Base-by-base conservation (phyloP, 2,113 vertebrate genomes). In the Saguinus midas region DNA sequence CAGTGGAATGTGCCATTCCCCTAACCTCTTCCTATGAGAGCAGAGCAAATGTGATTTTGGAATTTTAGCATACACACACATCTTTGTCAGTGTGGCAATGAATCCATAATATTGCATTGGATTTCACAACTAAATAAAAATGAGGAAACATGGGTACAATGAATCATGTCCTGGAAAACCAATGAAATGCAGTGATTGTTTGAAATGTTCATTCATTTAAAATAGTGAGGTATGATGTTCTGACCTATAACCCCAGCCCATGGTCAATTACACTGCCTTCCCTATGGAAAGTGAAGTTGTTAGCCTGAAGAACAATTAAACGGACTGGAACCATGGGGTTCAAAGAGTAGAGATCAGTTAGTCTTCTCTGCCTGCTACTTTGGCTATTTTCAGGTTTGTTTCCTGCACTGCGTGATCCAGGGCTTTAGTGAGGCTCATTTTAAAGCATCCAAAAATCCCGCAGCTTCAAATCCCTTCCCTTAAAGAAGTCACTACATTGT, bases 371-470 rank as follows among this genome's bases (percentile, higher is more conserved):
- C 6, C 43, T 85, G n/a, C 16, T 86, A 32, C 40, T 84, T n/a
- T 45, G 50, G 73, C 66, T 93, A 70, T 94, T 95, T 92, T 70
- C 73, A 83, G 92, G 58, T 88, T 86, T 91, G 32, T 75, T 87
- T 84, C 81, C 58, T 25, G 17, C 37, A 58, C 73, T 52, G 25
- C 76, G 45, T 89, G 94, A 95, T 95, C 96, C 45, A 55, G 37
- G 79, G 91, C 88, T 95, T 94, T 96, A 90, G 81, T 10, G 52
- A 96, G 52, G 68, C 66, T 97, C 90, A 37, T 96, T 85, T 90
- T 89, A 92, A 96, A 95, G 89, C 95, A 75, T 52, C 73, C 52
- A 27, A 80, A 95, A 95, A 96, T 64, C 86, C 37, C 4, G 12
- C 87, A 57, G 64, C 73, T 94, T 96, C 88, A 90, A 96, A 88